Base-by-base conservation (phyloP, 1,140 invertebrate species). In the Rhopalosiphum maidis region DNA sequence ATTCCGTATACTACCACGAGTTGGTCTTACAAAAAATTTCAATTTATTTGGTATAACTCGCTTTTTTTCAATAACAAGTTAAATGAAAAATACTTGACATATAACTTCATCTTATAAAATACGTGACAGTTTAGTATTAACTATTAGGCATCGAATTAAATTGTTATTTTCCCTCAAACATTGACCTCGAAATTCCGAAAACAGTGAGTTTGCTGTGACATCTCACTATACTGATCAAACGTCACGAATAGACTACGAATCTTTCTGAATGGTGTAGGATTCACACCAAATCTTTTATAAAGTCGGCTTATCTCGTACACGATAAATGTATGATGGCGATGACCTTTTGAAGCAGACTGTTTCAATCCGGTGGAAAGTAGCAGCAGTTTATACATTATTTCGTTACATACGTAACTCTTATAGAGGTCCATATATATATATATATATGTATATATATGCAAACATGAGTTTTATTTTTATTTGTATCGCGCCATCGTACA, bases 401-500 rank as follows among this genome's bases (percentile, higher is more conserved):
- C 30, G 48, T 93, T 55, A 86, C 48, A 55, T 9, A 51, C 37
- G 21, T 43, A 85, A 35, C 91, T 93, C 85, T 93, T 86, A 41
- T 37, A 25, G 23, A 30, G 48, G 35, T 82, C 86, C 11, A 48
- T 21, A 18, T 46, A 46, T 46, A 9, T 46, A 46, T 46, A 46
- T 46, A 46, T 46, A 46, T 46, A 46, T 11, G 21, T 51, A 35
- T n/a, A 68, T 68, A 68, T 77, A 77, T 18, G 9, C 25, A 48
- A 37, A 93, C 82, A 86, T 4, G n/a, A 93, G 91, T 93, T 86
- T 77, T 77, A 77, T 77, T 51, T 93, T 86, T 93, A 86, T 86
- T 93, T 41, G 82, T 54, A 86, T 54, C 35, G 37, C 1, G 25
- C 46, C 23, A 4, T 8, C 30, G 30, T 18, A n/a, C 46, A 41